These are phyloP conservation scores for Trachythela sp. DNA, from an alignment of 64 coral and sea anemone genomes.

Conservation along the genomic window DNA sequence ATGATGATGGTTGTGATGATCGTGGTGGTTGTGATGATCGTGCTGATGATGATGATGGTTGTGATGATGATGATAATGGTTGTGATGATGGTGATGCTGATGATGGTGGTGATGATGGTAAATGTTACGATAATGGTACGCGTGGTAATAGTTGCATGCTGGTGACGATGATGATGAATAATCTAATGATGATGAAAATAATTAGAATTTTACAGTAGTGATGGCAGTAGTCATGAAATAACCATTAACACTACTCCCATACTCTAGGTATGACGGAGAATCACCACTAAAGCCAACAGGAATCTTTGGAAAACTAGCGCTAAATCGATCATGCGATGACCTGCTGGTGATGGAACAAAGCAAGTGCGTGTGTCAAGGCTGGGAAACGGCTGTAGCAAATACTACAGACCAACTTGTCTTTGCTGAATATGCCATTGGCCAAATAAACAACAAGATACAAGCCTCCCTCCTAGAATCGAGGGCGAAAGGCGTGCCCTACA, in stretches of 20 bases:
- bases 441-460: constrained; percentile 62
- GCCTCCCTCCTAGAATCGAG: not conserved
- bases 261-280: not conserved
- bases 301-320: not conserved
- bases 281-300: not conserved
- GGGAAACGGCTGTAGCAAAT: constrained; percentile 57
- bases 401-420: constrained; percentile 45
- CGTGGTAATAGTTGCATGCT: too few relatives aligned
- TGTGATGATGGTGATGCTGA: too few relatives aligned
- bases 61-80: too few relatives aligned
- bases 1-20: too few relatives aligned
- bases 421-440: constrained; percentile 69
- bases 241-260: not conserved
- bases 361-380: constrained; percentile 42
- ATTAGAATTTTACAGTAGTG: too few relatives aligned
- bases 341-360: constrained; percentile 30
- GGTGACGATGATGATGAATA: too few relatives aligned
- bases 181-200: too few relatives aligned
- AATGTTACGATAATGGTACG: too few relatives aligned
- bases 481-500: not conserved
- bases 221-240: too few relatives aligned
- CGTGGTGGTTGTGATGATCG: too few relatives aligned
- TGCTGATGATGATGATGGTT: too few relatives aligned
- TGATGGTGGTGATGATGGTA: too few relatives aligned
- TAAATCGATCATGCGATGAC: constrained; percentile 32